These are phyloP conservation scores for Leptobrachium ailaonicum DNA, from an alignment of 2,113 vertebrate species.

Conservation along the genomic window DNA sequence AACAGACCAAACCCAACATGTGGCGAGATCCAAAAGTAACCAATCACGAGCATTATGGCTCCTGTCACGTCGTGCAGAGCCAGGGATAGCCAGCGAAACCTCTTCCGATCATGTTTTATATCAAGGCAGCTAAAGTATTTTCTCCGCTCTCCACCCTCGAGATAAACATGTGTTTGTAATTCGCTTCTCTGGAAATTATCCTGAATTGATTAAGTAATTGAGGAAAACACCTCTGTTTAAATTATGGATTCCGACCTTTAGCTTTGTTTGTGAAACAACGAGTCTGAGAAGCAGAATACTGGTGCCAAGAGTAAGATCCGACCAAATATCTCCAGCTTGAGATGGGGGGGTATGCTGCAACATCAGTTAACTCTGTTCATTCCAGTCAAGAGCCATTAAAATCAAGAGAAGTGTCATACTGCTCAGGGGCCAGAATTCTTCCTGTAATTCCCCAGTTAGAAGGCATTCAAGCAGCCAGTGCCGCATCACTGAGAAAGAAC, in stretches of 20 bases:
- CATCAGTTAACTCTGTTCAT: no score
- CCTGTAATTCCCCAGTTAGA: no score
- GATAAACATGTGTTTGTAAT: constrained; percentile 36
- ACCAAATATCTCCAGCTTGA: no score
- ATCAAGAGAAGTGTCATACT: no score
- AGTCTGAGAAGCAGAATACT: background rate
- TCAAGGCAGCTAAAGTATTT: constrained; percentile 3
- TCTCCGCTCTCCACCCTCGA: background rate
- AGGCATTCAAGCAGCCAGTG: no score
- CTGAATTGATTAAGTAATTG: constrained; percentile 11
- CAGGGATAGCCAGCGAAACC: background rate
- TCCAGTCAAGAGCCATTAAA: no score
- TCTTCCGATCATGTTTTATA: constrained; percentile 22
- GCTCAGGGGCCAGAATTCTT: no score
- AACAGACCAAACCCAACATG: constrained; percentile 31
- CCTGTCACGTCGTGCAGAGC: background rate
- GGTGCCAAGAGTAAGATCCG: background rate
- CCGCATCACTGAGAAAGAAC: no score
- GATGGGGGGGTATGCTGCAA: no score
- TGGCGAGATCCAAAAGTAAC: constrained; percentile 41
- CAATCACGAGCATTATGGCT: constrained; percentile 9
- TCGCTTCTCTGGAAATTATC: background rate
- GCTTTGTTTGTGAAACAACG: background rate
- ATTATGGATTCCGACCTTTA: background rate
- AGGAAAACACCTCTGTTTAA: constrained; percentile 29